Base-by-base conservation (phyloP, 2,797 vertebrate species). In the Lepilemur septentrionalis region DNA sequence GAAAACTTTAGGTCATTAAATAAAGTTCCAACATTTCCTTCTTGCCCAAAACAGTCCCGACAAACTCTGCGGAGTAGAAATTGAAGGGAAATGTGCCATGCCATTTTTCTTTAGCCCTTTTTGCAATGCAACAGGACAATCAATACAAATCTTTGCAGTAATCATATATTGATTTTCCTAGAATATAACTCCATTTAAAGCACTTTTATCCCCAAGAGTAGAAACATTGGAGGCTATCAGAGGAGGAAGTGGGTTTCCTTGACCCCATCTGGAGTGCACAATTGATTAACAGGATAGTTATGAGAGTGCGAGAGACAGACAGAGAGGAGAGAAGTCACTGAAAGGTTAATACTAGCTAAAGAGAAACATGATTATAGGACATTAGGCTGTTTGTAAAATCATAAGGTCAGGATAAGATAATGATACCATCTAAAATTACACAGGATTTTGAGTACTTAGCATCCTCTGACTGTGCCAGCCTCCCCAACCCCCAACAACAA, bases 131-230 rank as follows among this genome's bases (percentile, higher is more conserved):
- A 98, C 98, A 98, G 98, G 98, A 97, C 98, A 98, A 99, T 99
- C 98, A 95, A 99, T 99, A 98, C 98, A 98, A 99, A 99, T 99
- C 99, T 99, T 99, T 99, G 99, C 99, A 98, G 99, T 99, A 99
- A 99, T 99, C 99, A 98, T 99, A 98, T 99, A 99, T 99, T 99
- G 99, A 99, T 99, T 99, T 99, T 99, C 98, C 98, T 98, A 98
- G 99, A 99, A 98, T 99, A 98, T 98, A 99, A 99, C 99, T 99
- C 99, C 99, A 99, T 99, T 99, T 99, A 99, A 99, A 99, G 99
- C 98, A 98, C 98, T 99, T 98, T 99, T 98, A 99, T 99, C 99
- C 99, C 99, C 99, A 99, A 98, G 99, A 98, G 98, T 98, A 98
- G 99, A 98, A 99, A 98, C 98, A 97, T 97, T 98, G 98, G 98